These are phyloP conservation scores for Phyllostomus hastatus DNA, from an alignment of 2,113 vertebrate genomes.

Conservation along the genomic window DNA sequence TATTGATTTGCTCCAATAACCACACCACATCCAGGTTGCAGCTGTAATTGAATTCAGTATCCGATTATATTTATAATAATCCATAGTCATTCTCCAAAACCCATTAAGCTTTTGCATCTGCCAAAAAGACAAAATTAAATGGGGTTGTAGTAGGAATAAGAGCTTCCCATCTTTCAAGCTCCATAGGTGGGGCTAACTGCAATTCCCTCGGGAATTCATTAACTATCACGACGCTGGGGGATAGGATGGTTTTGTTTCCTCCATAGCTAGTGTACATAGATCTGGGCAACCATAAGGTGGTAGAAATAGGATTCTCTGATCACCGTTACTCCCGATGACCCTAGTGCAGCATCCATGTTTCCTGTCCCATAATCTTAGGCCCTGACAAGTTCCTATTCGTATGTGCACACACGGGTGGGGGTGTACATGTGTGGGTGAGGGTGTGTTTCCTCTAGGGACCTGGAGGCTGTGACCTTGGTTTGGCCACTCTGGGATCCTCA, in stretches of 20 bases:
- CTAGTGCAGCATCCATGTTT: background rate
- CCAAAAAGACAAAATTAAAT: conserved; percentile 32
- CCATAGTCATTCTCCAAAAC: conserved; percentile 4
- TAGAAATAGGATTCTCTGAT: background rate
- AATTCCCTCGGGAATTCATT: background rate
- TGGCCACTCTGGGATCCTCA: background rate
- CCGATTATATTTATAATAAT: conserved; percentile 1
- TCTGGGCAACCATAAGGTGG: background rate
- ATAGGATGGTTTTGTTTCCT: background rate
- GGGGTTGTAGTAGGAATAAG: background rate
- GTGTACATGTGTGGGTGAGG: background rate
- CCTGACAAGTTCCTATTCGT: background rate
- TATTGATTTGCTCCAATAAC: conserved; percentile 34
- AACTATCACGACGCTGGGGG: background rate
- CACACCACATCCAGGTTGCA: background rate
- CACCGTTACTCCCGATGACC: background rate
- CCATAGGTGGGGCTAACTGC: background rate
- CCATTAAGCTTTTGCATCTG: conserved; percentile 18
- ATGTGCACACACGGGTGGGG: background rate
- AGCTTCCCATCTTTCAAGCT: background rate
- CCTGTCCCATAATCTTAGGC: background rate
- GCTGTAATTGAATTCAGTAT: conserved; percentile 19
- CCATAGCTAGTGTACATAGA: background rate
- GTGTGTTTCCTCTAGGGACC: background rate
- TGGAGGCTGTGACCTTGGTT: background rate